phyloP scores from a whole-genome alignment of 1,140 invertebrate genomes.

The Heliconius melpomene region DNA sequence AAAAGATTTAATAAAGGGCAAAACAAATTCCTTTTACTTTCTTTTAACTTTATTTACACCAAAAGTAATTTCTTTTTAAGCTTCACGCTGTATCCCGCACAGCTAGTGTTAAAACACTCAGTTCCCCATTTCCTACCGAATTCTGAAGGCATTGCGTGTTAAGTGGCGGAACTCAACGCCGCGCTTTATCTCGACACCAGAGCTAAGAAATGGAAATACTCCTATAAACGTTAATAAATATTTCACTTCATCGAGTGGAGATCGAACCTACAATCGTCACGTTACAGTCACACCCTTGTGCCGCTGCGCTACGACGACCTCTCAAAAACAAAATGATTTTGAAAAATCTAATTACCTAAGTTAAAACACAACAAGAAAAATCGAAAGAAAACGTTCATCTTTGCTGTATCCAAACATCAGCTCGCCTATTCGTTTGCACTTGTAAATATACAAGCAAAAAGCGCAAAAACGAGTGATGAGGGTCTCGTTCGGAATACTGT shows the following conservation, averaged over 20 bases:
- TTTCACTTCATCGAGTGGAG: too few species aligned
- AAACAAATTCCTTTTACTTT: background rate
- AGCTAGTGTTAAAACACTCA: too few species aligned
- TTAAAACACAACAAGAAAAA: background rate
- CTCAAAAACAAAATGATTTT: background rate
- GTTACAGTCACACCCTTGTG: too few species aligned
- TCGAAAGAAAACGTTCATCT: slow-evolving; percentile 16
- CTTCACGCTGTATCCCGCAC: too few species aligned
- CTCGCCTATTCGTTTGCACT: slow-evolving; percentile 26
- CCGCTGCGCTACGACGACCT: too few species aligned
- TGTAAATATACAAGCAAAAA: slow-evolving; percentile 29
- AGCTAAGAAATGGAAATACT: too few species aligned
- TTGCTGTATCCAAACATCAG: slow-evolving; percentile 14
- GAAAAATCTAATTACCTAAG: background rate
- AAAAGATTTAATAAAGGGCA: background rate
- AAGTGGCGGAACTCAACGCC: too few species aligned
- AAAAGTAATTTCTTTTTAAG: background rate
- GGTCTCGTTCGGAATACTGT: slow-evolving; percentile 31
- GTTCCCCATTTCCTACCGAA: too few species aligned
- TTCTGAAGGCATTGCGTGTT: too few species aligned
- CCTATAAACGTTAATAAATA: too few species aligned
- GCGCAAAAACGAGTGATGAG: slow-evolving; percentile 32
- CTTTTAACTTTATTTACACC: background rate
- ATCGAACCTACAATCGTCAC: too few species aligned
- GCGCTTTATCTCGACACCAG: too few species aligned